phyloP scores from a whole-genome alignment of 2,888 invertebrate species.

The Erebia aethiops region DNA sequence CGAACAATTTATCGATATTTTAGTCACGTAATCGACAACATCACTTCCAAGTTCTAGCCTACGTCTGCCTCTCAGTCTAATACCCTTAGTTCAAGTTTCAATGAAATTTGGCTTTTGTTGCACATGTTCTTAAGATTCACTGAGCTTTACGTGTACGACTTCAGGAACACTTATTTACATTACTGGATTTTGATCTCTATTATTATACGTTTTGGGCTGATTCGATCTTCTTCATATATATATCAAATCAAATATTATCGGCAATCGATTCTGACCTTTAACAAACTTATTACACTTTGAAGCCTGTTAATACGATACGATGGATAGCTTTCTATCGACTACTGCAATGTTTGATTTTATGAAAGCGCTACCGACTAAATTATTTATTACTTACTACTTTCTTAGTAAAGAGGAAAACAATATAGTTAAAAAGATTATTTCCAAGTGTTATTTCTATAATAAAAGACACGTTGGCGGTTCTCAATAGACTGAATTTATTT shows the following conservation, averaged over 20 bases:
- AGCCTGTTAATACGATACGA: conserved; percentile 21
- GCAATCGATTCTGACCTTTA: conserved; percentile 28
- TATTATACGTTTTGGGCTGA: neutral
- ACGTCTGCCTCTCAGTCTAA: conserved; percentile 28
- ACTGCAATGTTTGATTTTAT: conserved; percentile 25
- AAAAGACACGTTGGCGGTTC: no score
- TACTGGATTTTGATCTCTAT: conserved; percentile 8
- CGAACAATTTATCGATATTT: conserved; percentile 38
- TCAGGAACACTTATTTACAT: neutral
- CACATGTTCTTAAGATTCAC: conserved; percentile 2
- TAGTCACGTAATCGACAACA: conserved; percentile 39
- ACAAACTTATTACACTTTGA: neutral
- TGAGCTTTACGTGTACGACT: neutral
- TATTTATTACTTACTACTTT: neutral
- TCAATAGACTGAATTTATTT: no score
- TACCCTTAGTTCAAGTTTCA: conserved; percentile 13
- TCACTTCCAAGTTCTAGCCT: conserved; percentile 29
- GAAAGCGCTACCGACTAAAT: neutral
- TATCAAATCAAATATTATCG: conserved; percentile 4
- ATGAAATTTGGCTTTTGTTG: conserved; percentile 18
- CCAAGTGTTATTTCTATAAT: no score
- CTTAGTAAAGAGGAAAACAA: no score
- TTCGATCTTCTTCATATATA: neutral
- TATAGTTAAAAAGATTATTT: no score
- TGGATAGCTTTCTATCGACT: conserved; percentile 26